Evolutionary conservation across 2,797 vertebrate genomes (phyloP), one percentile per base, ranked within the genome.

Genomic region (Helarctos malayanus): DNA sequence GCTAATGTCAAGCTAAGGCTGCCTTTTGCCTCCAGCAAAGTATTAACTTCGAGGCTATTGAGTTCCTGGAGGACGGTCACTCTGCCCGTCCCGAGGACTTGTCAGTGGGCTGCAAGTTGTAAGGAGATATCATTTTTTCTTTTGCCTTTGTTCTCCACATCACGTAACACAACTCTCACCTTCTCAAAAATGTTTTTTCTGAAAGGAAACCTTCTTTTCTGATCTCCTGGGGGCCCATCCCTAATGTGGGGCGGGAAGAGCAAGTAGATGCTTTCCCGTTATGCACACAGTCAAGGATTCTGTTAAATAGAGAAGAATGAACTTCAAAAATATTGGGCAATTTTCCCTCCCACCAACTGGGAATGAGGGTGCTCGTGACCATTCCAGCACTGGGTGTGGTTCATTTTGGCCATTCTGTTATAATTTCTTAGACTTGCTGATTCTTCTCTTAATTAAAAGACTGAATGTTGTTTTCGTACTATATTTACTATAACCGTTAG

Each of bases 321-420:
- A 4, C 14, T 35, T 23, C 2, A 8, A 25, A 45, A 78, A 19
- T 21, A 69, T 11, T 7, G 38, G 57, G 23, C 52, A 8, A 8
- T 15, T 25, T 65, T 35, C 5, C 1, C 5, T 27, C 21, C 29
- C 71, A 54, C 47, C 25, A 45, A 5, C 61, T 41, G 73, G 73
- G 23, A 78, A 29, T 32, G 25, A 38, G 27, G 15, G 45, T 25
- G 2, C 7, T 57, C 12, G 2, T 14, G 32, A 23, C 49, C 38
- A 23, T 15, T 12, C 32, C 12, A 23, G 15, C 38, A 23, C 38
- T 1, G 49, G 14, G 21, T 1, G 0, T 14, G 9, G 35, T 25
- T 68, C 29, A 21, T 27, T 76, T 52, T 61, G 45, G 47, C 59
- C 38, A 47, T 9, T 32, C 1, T 71, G 23, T 78, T 15, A 27